Evolutionary conservation across 2,888 invertebrate species (phyloP), one percentile per base, ranked within the genome.

Genomic region (Sarcophaga variegata): DNA sequence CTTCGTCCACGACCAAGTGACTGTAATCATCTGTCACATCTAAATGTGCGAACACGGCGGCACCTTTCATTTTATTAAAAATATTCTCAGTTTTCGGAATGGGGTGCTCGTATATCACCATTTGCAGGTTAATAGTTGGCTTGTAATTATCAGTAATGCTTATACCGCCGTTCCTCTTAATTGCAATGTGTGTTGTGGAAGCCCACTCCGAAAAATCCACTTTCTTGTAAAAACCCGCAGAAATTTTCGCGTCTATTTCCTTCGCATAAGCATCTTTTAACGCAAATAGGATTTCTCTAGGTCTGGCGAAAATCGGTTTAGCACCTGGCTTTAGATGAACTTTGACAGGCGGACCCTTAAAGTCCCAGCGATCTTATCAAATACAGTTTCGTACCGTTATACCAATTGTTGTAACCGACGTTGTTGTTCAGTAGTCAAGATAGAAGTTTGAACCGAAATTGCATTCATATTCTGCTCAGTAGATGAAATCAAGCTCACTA

Each of bases 191-290:
- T 69, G 79, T 79, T 22, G 82, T 79, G 47, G 85, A 79, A 70
- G 74, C 63, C 85, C 85, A 80, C 74, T 83, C 77, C 0, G 80
- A 81, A 63, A 64, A 78, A 17, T 86, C 70, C 20, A 83, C 85
- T 69, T 72, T 72, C 5, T 22, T 78, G 74, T 86, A 81, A 67
- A 81, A 64, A 11, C 83, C 75, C 10, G 59, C 12, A n/a, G 60
- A 2, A 27, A 67, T 59, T 74, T 63, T 62, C 2, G n/a, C 22
- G 37, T 74, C 25, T 6, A 75, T 49, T 25, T 75, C 49, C 22
- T 10, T 12, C 4, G 66, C 71, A 14, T 78, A 72, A 5, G 70
- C 83, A 27, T 79, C 69, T 22, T 22, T 69, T 14, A 79, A n/a
- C 12, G 70, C 49, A 14, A 66, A 66, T 14, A 17, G 12, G 14